Base-by-base conservation (phyloP, 2,888 invertebrate species). In the Branchellion lobata region DNA sequence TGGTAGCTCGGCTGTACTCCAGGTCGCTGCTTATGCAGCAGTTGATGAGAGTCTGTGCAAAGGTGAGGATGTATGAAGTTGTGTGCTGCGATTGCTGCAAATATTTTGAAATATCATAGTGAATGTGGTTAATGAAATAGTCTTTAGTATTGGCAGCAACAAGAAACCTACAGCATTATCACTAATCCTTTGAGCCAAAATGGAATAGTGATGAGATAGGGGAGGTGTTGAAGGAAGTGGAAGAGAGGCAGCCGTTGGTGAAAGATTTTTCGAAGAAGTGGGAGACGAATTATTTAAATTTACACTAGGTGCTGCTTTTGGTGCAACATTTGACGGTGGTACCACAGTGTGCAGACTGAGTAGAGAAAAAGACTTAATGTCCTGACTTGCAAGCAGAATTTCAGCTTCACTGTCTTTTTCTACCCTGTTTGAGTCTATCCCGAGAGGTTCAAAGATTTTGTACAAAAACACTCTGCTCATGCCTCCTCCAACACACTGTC, bases 391-490 rank as follows among this genome's bases (percentile, higher is more conserved):
- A n/a, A n/a, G n/a, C n/a, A n/a, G n/a, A n/a, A n/a, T n/a, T n/a
- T 8, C 40, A 5, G 5, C 40, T 40, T 14, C 40, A 40, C 5
- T 40, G 40, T 40, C 40, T 40, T 40, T 14, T 40, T 14, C 40
- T 40, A 14, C 40, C 40, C 14, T 40, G 40, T 5, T 40, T 14
- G 5, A 5, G 14, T 5, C 8, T 21, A 65, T 3, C 5, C 8
- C 8, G 8, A 65, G 5, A 5, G 29, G 5, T 8, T 29, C 65
- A 21, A 65, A 29, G 65, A 69, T 36, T 36, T 65, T 65, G 33
- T n/a, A 77, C 31, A 77, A 65, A 31, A n/a, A 65, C 65, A 77
- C 77, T n/a, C 29, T 31, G 65, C 77, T 77, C 57, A 77, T 33
- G 8, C 77, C 77, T n/a, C 77, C 77, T 21, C 77, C 77, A 24